Evolutionary conservation across 2,888 invertebrate species (phyloP), one percentile per base, ranked within the genome.

Genomic region (Lasioglossum malachurum): DNA sequence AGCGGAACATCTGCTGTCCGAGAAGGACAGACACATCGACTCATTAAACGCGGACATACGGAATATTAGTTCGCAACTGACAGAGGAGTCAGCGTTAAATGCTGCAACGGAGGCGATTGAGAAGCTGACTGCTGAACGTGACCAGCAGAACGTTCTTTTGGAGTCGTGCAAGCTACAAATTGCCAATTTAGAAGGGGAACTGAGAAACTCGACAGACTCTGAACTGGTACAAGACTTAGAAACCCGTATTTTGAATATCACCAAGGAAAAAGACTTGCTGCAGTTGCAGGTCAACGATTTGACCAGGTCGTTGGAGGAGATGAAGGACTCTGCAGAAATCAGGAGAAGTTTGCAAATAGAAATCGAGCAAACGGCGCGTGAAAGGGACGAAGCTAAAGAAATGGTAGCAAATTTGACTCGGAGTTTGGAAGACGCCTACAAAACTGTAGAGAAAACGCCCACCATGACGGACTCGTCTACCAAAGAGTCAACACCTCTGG

Each of bases 371-470:
- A 83, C 83, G 0, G 49, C 81, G 3, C 84, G 60, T 0, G 92
- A 92, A 60, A 92, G 89, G 93, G 98, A 98, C 90, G 98, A 98
- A 95, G 95, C 98, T 10, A 97, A 97, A 90, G 95, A 95, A 38
- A 97, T 97, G 93, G 95, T 98, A 41, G 95, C 96, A 82, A 95
- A 96, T 77, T 95, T 98, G 71, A 98, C 98, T 91, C 97, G 96
- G 86, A 96, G 96, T 90, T 93, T 97, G 19, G 96, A 96, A 84
- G 97, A 97, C 85, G 44, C n/a, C 19, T 67, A 73, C 27, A 82
- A 82, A 44, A 71, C 46, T 38, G 67, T 60, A n/a, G 71, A 78
- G 31, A 88, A 79, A 31, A 83, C 88, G 8, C 67, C 87, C 12
- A 67, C 16, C 0, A n/a, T 38, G 4, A 46, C 67, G 0, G 73